These are phyloP conservation scores for Rhegmatorhina hoffmannsi DNA, from an alignment of 2,113 vertebrate species.

Conservation along the genomic window DNA sequence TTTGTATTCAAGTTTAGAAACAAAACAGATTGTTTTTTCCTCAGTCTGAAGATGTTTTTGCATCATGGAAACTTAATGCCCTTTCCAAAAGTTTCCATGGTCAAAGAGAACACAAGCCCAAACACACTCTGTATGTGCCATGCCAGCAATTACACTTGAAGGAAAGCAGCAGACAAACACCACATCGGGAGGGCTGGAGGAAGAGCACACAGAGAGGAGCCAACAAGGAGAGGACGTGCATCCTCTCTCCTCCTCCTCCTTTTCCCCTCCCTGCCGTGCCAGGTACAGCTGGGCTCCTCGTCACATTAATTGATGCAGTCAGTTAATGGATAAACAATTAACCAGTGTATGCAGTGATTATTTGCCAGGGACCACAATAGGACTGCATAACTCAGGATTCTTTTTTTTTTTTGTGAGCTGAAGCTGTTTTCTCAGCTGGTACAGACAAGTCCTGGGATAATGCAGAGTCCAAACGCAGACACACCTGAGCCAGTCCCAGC, in stretches of 20 bases:
- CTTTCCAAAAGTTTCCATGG: not conserved
- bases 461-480: not conserved
- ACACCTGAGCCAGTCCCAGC: not conserved
- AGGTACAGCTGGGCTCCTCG: conserved; percentile 18
- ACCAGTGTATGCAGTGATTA: not conserved
- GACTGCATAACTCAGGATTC: not conserved
- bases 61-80: not conserved
- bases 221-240: not conserved
- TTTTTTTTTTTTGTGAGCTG: not conserved
- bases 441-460: not conserved
- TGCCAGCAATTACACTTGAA: not conserved
- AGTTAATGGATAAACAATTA: conserved; percentile 67
- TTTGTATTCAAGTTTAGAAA: not conserved
- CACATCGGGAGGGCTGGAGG: not conserved
- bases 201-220: not conserved
- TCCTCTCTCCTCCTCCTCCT: not conserved
- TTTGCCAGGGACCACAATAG: not conserved
- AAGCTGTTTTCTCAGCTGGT: not conserved
- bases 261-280: not conserved
- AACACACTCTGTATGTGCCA: rapidly evolving
- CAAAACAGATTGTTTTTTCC: not conserved
- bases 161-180: not conserved
- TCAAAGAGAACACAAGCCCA: not conserved
- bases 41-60: not conserved
- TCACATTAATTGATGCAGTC: not conserved